Percentiles rank a stretch among this genome's conserved stretches.
Conservation (phyloP, 2,113 vertebrate species). For the Aythya baeri region DNA sequence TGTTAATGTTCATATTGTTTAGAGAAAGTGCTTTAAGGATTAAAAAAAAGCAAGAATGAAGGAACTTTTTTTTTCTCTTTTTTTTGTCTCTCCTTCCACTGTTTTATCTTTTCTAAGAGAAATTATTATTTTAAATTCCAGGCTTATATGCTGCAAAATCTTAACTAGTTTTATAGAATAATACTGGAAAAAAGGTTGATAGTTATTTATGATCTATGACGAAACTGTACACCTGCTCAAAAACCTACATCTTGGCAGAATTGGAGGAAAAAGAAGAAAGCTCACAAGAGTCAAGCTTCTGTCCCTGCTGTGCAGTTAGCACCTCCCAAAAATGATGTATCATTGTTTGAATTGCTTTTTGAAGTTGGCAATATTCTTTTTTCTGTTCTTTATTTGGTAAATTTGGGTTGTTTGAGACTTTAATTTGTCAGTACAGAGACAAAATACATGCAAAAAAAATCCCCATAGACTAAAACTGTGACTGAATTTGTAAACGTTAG, state of each 20-base stretch:
- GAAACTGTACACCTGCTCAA: neutral
- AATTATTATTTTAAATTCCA: neutral
- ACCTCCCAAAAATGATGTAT: neutral
- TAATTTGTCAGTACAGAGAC: neutral
- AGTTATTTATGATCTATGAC: neutral
- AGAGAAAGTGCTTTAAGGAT: neutral
- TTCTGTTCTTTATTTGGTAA: neutral
- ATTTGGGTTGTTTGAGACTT: neutral
- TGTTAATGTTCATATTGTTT: neutral
- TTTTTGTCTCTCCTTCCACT: neutral
- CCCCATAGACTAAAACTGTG: neutral
- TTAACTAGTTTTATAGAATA: neutral
- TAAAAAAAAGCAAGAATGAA: neutral
- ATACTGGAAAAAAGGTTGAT: neutral
- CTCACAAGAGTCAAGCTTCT: neutral
- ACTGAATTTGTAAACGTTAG: neutral
- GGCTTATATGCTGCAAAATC: neutral
- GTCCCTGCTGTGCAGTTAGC: neutral
- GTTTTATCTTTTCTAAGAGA: neutral
- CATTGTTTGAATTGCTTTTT: neutral
- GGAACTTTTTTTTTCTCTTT: neutral
- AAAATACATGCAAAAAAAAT: neutral
- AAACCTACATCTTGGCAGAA: neutral
- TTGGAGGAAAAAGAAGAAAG: neutral
- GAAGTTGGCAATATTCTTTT: neutral